A percentile compares a stretch with the other conserved stretches of the same genome.
Evolutionary conservation across 2,113 vertebrate species (phyloP).

Genomic region (Brachypodius melanocephalos): DNA sequence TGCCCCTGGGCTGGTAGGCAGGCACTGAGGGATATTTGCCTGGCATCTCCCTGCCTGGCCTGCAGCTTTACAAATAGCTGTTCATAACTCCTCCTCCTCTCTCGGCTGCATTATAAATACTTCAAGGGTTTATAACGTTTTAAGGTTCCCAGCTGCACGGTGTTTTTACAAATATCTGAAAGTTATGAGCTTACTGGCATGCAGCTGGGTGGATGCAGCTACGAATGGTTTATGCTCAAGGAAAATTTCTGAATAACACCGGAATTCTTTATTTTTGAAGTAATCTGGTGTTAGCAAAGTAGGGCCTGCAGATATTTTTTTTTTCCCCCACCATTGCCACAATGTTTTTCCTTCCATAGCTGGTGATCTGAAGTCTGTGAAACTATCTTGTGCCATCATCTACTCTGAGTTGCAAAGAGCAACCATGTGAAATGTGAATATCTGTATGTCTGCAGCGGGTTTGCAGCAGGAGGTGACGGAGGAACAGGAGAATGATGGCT

Average conservation of each 20-base stretch:
- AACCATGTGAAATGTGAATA: background rate
- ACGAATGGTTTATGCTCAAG: background rate
- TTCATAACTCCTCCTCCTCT: background rate
- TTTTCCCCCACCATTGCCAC: background rate
- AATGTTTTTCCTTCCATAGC: background rate
- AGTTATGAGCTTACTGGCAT: conserved; percentile 3
- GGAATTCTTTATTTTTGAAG: background rate
- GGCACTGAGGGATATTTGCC: background rate
- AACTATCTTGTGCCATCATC: background rate
- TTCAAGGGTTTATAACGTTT: background rate
- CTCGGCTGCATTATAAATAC: background rate
- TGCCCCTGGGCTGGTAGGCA: background rate
- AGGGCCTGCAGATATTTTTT: background rate
- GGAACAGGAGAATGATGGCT: background rate
- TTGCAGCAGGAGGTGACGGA: background rate
- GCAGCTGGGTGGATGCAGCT: background rate
- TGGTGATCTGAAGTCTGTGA: background rate
- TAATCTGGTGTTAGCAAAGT: background rate
- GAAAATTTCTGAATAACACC: background rate
- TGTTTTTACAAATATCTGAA: conserved; percentile 32
- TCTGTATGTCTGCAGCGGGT: background rate
- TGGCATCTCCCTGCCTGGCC: background rate
- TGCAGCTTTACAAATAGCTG: conserved; percentile 24
- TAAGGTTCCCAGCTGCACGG: conserved; percentile 13
- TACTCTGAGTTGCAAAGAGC: background rate